Conservation (phyloP, 2,888 invertebrate species). For the Pachliopta kotzebuea region DNA sequence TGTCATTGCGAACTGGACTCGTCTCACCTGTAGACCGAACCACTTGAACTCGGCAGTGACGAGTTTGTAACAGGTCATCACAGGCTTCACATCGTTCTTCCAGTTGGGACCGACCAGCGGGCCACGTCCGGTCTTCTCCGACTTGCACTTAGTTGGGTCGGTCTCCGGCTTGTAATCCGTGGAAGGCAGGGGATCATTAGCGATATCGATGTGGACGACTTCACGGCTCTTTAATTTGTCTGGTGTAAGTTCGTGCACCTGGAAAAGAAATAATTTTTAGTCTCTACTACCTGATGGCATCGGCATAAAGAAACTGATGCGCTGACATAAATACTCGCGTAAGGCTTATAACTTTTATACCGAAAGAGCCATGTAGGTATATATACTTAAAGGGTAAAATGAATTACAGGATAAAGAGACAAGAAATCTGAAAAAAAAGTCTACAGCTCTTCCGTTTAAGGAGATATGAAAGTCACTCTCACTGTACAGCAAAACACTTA, state of each 20-base stretch:
- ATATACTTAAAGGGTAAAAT: too few species aligned
- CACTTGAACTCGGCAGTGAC: conserved; percentile 99
- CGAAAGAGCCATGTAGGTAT: too few species aligned
- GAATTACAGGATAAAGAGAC: too few species aligned
- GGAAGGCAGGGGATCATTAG: conserved; percentile 90
- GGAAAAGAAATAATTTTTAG: conserved; percentile 33
- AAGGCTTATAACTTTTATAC: too few species aligned
- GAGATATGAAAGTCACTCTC: too few species aligned
- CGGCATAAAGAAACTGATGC: too few species aligned
- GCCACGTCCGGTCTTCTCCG: conserved; percentile 95
- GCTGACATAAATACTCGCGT: too few species aligned
- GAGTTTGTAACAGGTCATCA: conserved; percentile 99
- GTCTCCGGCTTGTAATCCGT: conserved; percentile 92
- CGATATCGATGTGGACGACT: conserved; percentile 96
- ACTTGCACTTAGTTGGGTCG: conserved; percentile 88
- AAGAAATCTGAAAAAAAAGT: too few species aligned
- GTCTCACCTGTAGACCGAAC: conserved; percentile 94
- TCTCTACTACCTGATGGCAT: too few species aligned
- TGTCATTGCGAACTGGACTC: too few species aligned
- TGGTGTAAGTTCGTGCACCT: conserved; percentile 95
- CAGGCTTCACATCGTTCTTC: conserved; percentile 88
- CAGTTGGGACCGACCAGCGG: conserved; percentile 90
- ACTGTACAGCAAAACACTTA: too few species aligned
- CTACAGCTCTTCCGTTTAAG: too few species aligned
- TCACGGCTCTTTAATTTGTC: conserved; percentile 95